A percentile compares a stretch with the other conserved stretches of the same genome.
Conservation (phyloP, 2,888 invertebrate genomes). For the Tryphoninae sp. region DNA sequence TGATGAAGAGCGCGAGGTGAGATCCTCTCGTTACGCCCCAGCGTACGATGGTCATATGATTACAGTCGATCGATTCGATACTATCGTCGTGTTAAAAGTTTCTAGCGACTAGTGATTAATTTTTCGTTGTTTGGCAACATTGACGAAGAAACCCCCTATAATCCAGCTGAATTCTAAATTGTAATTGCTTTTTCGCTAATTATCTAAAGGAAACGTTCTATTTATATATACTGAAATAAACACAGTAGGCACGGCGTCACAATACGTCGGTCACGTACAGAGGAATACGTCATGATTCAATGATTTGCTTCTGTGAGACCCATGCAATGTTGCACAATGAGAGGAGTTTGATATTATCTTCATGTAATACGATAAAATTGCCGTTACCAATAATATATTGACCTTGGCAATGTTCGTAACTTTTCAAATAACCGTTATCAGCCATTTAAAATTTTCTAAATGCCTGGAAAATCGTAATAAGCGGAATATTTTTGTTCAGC, state of each 20-base stretch:
- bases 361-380: slow-evolving; percentile 22
- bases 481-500: neutral
- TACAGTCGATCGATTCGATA: slow-evolving; percentile 59
- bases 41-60: slow-evolving; percentile 63
- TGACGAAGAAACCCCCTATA: slow-evolving; percentile 13
- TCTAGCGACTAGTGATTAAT: neutral
- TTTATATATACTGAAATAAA: slow-evolving; percentile 26
- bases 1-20: slow-evolving; percentile 28
- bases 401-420: slow-evolving; percentile 18
- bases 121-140: neutral
- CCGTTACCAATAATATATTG: slow-evolving; percentile 4
- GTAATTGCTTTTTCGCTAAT: slow-evolving; percentile 45
- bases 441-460: neutral
- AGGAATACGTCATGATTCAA: slow-evolving; percentile 38
- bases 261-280: slow-evolving; percentile 1
- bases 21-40: slow-evolving; percentile 62
- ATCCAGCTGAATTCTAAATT: slow-evolving; percentile 10
- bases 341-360: slow-evolving; percentile 30
- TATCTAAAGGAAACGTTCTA: slow-evolving; percentile 43
- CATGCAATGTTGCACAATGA: slow-evolving; percentile 24
- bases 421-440: neutral
- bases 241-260: slow-evolving; percentile 26
- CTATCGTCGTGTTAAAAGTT: slow-evolving; percentile 26
- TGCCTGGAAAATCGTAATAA: neutral
- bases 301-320: slow-evolving; percentile 28